Evolutionary conservation across 2,888 invertebrate species (phyloP).

Genomic region (Globia sparganii): DNA sequence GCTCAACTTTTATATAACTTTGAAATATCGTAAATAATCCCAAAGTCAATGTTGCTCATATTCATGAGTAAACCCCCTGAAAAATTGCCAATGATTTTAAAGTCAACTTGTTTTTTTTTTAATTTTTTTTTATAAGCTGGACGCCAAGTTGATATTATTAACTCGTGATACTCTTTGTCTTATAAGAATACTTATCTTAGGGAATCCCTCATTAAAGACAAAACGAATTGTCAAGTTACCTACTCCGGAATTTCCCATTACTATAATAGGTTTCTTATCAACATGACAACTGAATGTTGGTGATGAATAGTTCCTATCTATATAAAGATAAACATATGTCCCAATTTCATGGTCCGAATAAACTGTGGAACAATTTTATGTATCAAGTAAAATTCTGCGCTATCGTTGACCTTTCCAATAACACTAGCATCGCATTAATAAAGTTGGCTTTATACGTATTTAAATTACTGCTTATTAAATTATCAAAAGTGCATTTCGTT

Average conservation of each 20-base stretch:
- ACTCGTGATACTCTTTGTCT: slow-evolving; percentile 29
- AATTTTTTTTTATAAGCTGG: background rate
- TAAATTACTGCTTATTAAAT: slow-evolving; percentile 25
- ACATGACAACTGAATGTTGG: slow-evolving; percentile 7
- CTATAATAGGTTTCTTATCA: slow-evolving; percentile 35
- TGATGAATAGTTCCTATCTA: slow-evolving; percentile 6
- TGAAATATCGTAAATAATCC: background rate
- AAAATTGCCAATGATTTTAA: background rate
- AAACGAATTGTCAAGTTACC: slow-evolving; percentile 12
- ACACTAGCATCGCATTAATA: slow-evolving; percentile 25
- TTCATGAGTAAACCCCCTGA: background rate
- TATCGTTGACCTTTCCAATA: slow-evolving; percentile 45
- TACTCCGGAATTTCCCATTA: slow-evolving; percentile 24
- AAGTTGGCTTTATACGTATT: slow-evolving; percentile 16
- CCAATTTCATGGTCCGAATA: background rate
- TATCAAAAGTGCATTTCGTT: slow-evolving; percentile 30
- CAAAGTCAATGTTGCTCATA: too few relatives aligned
- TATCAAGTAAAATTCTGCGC: slow-evolving; percentile 33
- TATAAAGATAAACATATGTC: background rate
- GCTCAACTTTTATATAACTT: background rate
- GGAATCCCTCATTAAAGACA: slow-evolving; percentile 37
- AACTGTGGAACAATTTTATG: background rate
- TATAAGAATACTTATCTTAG: slow-evolving; percentile 29
- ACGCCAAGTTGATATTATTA: slow-evolving; percentile 23
- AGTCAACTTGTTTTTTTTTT: background rate